Percentiles rank a stretch among this genome's conserved stretches.
Conservation (phyloP, 2,888 invertebrate genomes). For the Phymatocera aterrima region DNA sequence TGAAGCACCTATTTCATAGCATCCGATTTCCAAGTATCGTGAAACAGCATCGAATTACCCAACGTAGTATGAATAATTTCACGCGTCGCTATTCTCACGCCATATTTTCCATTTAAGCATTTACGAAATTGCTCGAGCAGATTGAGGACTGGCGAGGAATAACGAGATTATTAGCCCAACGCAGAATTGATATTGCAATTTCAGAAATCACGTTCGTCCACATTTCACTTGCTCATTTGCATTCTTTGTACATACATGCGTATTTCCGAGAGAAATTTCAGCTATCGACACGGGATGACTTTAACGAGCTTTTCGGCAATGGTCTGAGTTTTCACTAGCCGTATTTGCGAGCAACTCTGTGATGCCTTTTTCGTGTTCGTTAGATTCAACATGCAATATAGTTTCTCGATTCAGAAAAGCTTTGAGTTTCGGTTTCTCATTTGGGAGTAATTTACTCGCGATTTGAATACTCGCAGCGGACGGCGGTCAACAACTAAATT, state of each 20-base stretch:
- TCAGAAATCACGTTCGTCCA: too few species aligned
- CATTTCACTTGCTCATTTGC: too few species aligned
- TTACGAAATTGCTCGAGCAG: neutral
- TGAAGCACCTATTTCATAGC: neutral
- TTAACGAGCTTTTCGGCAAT: too few species aligned
- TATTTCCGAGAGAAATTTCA: too few species aligned
- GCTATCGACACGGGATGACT: too few species aligned
- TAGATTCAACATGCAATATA: too few species aligned
- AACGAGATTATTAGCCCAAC: neutral
- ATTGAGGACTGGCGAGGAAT: neutral
- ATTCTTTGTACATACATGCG: too few species aligned
- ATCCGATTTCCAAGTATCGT: neutral
- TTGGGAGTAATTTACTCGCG: neutral
- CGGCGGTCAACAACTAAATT: constrained; percentile 14
- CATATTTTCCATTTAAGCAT: neutral
- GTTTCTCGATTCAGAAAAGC: too few species aligned
- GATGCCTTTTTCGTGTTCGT: too few species aligned
- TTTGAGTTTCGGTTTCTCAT: neutral
- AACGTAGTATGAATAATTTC: neutral
- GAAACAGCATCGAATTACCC: neutral
- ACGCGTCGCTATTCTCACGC: neutral
- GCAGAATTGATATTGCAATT: neutral
- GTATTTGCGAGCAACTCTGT: too few species aligned
- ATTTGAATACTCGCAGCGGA: neutral
- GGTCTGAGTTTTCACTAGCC: too few species aligned